Base-by-base conservation (phyloP, 2,888 invertebrate species). In the Thelaira solivaga region DNA sequence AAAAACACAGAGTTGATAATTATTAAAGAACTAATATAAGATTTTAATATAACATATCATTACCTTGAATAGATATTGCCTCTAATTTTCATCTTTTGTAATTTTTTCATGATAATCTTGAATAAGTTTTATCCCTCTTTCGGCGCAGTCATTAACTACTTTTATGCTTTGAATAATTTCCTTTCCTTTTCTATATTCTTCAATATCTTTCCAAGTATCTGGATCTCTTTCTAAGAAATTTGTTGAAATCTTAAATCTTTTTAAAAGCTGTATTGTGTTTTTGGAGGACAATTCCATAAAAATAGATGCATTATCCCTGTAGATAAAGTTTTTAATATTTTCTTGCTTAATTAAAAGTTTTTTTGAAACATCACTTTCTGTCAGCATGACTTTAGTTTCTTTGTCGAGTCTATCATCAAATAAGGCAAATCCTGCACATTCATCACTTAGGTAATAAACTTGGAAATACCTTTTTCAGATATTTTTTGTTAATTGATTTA, bases 331-430 rank as follows among this genome's bases (percentile, higher is more conserved):
- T 3, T 53, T 11, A 11, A 20, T 1, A 36, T 53, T 53, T 53
- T 11, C 53, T 2, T 8, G 34, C 7, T 20, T 36, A 3, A 47
- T 47, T 26, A 26, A 6, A 1, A 34, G 18, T 53, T 31, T 53
- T 53, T 24, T 34, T 11, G 0, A 16, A 10, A 53, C 53, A 53
- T 53, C 13, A n/a, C 34, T 34, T 53, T 53, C 34, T 4, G 11
- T 18, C 3, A 53, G 53, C 6, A 4, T 1, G 34, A 11, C 53
- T 34, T 53, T 53, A 53, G 53, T 34, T 53, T 53, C 53, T 31
- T 1, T 53, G 18, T 53, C 4, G 53, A 53, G 1, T 53, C 34
- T 53, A 5, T 34, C 53, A 53, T 31, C 53, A 53, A 53, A 51
- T 16, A 51, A 51, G 16, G 51, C 51, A 51, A 51, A 29, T 55